Conservation (phyloP, 2,888 invertebrate genomes). For the Nemotelus nigrinus region DNA sequence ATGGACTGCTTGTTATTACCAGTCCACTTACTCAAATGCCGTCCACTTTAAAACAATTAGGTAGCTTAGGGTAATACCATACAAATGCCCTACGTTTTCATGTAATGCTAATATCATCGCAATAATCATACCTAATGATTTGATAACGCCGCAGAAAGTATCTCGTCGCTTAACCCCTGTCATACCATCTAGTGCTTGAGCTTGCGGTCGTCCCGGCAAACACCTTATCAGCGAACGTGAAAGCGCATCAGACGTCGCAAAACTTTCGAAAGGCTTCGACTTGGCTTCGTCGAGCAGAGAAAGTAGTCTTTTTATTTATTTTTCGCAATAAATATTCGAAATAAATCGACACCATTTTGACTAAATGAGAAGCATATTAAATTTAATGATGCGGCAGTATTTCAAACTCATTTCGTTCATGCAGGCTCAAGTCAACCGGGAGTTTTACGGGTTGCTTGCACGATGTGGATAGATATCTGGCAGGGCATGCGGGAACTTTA, state of each 20-base stretch:
- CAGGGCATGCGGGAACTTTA: not conserved
- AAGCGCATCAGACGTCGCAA: constrained; percentile 43
- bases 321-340: constrained; percentile 64
- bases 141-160: constrained; percentile 41
- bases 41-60: constrained; percentile 28
- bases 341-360: constrained; percentile 67
- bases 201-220: constrained; percentile 32
- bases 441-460: not conserved
- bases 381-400: constrained; percentile 67
- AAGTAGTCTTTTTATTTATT: constrained; percentile 54
- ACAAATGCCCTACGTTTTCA: constrained; percentile 32
- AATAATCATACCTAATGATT: constrained; percentile 40
- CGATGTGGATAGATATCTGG: not conserved
- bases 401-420: constrained; percentile 62
- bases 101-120: constrained; percentile 45
- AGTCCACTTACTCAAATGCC: not conserved
- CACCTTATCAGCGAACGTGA: constrained; percentile 18
- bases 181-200: constrained; percentile 23
- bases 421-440: constrained; percentile 47
- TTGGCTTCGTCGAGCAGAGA: constrained; percentile 31
- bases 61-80: constrained; percentile 11
- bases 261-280: constrained; percentile 51
- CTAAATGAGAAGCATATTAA: constrained; percentile 67
- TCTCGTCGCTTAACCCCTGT: constrained; percentile 35
- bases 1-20: not conserved